Base-by-base conservation (phyloP, 2,797 vertebrate genomes). In the Poeciliopsis turneri region DNA sequence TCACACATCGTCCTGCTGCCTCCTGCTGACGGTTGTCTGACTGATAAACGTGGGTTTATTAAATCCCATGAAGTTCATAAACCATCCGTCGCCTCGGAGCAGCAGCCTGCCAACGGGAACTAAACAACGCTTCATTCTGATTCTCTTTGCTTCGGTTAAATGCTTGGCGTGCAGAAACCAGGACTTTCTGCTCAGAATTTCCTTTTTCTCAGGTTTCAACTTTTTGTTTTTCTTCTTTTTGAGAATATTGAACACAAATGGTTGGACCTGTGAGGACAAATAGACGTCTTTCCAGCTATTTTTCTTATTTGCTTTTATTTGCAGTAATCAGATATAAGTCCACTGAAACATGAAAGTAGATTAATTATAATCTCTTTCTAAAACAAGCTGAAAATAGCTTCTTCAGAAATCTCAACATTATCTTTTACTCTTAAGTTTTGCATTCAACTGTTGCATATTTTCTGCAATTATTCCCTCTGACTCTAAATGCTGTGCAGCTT, bases 11-110 rank as follows among this genome's bases (percentile, higher is more conserved):
- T 57, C 12, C 33, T 55, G 53, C n/a, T 74, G 49, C 55, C 55
- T 41, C 55, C 55, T 33, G 57, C 25, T 57, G 72, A 57, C 51
- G 28, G 72, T 57, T 74, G 72, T 73, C 72, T 73, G 46, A 53
- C 28, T 51, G 43, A 45, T 45, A n/a, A 74, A 18, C 73, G 16
- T 18, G 11, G 53, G 73, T 59, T 75, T 59, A 75, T 59, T 75
- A 59, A 75, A 75, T 59, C 39, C 30, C 53, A 59, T 41, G 25
- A 43, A 59, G 53, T 28, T 28, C 15, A 51, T 59, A 28, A 59
- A 20, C 13, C 53, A 41, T 25, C 51, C 13, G 30, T 72, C 45
- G 11, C 70, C 70, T 51, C 15, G 2, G 16, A 51, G 33, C 46
- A 49, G 46, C 18, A 72, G 23, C 30, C 49, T 41, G 72, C 39